These are phyloP conservation scores for Amphiprion clarkii DNA, from an alignment of 2,797 vertebrate genomes.

Conservation along the genomic window DNA sequence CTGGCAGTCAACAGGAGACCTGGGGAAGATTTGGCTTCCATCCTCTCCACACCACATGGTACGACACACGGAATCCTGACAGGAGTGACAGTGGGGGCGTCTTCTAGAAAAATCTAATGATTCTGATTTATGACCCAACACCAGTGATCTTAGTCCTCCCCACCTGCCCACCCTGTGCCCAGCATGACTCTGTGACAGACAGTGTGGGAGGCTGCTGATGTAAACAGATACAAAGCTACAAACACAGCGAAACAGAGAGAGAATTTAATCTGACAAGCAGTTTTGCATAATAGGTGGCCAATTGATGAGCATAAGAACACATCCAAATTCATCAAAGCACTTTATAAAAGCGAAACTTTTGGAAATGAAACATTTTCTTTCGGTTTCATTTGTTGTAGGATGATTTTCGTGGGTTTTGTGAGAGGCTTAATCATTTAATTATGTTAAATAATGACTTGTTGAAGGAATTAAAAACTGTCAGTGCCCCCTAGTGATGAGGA, in stretches of 20 bases:
- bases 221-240: conserved; percentile 17
- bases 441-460: neutral
- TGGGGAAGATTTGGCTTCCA: conserved; percentile 19
- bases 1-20: conserved; percentile 23
- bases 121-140: conserved; percentile 14
- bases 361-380: neutral
- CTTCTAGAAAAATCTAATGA: neutral
- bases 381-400: neutral
- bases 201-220: conserved; percentile 20
- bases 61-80: conserved; percentile 3
- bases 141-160: conserved; percentile 37
- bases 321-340: no score
- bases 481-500: conserved; percentile 59
- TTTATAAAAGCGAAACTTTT: neutral
- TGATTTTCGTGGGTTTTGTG: neutral
- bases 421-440: neutral
- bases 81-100: neutral
- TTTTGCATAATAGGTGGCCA: neutral
- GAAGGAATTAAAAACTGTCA: conserved; percentile 20
- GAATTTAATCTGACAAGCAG: conserved; percentile 5
- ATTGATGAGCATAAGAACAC: neutral
- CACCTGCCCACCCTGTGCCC: neutral
- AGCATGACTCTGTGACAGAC: conserved; percentile 31
- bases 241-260: conserved; percentile 6
- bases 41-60: conserved; percentile 7